Evolutionary conservation across 2,113 vertebrate species (phyloP).

Genomic region (Marcusenius ussheri): DNA sequence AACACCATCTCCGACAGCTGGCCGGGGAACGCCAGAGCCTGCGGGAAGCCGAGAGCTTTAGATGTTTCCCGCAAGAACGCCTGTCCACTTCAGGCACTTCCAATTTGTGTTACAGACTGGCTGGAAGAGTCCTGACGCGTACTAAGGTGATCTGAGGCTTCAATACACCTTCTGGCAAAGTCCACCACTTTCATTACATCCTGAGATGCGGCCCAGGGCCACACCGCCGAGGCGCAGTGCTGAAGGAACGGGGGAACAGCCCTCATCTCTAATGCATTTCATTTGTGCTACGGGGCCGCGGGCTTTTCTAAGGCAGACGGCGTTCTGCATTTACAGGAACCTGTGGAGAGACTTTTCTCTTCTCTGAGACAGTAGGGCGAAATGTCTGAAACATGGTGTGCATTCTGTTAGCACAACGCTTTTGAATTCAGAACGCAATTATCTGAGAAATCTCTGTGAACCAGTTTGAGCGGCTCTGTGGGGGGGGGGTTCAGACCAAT

Average conservation of each 20-base stretch:
- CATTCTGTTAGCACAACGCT: not conserved
- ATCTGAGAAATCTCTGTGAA: not conserved
- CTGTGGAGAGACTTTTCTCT: not conserved
- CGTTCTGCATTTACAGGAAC: not conserved
- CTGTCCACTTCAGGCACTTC: not conserved
- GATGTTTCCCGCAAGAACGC: not conserved
- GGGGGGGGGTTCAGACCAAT: not conserved
- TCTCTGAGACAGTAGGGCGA: not conserved
- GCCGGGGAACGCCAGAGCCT: slow-evolving; percentile 89
- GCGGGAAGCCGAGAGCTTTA: not conserved
- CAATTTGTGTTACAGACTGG: not conserved
- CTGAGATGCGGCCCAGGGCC: not conserved
- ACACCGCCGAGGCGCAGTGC: not conserved
- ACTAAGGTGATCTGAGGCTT: not conserved
- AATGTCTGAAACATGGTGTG: not conserved
- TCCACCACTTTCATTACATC: not conserved
- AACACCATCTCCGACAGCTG: slow-evolving; percentile 82
- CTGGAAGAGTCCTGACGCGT: not conserved
- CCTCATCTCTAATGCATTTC: not conserved
- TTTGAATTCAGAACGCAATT: not conserved
- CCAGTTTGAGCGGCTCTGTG: not conserved
- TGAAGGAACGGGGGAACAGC: not conserved
- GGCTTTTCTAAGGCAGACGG: not conserved
- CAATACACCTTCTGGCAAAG: not conserved
- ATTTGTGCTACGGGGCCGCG: not conserved